phyloP scores from a whole-genome alignment of 2,113 vertebrate species.

The Ochotona princeps region DNA sequence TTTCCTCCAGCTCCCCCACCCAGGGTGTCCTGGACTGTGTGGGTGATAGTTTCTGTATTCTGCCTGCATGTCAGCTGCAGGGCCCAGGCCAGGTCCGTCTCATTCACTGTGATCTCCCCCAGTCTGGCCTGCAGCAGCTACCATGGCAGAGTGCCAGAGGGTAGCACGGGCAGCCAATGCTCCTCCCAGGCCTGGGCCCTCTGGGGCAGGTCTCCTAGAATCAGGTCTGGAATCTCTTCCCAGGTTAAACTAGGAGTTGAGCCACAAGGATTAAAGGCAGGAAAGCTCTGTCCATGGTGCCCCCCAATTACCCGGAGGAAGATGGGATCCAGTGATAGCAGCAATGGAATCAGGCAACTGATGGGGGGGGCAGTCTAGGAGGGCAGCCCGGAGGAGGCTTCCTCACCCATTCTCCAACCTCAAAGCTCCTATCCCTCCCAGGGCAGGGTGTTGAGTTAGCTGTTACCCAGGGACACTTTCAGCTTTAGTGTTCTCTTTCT shows the following conservation, averaged over 20 bases:
- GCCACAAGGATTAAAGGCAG: background rate
- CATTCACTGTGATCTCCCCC: accelerated
- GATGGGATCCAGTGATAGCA: background rate
- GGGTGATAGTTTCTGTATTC: background rate
- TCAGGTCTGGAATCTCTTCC: too few relatives aligned
- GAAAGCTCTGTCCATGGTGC: background rate
- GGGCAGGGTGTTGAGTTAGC: background rate
- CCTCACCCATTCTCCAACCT: background rate
- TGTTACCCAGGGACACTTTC: background rate
- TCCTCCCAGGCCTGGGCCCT: background rate
- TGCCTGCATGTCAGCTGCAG: too few relatives aligned
- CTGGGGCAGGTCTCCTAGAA: background rate
- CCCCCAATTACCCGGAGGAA: background rate
- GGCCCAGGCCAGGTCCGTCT: background rate
- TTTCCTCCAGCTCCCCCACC: background rate
- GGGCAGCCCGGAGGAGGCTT: background rate
- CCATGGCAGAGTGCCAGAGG: background rate
- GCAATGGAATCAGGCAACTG: accelerated
- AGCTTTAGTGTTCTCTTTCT: too few relatives aligned
- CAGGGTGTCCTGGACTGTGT: too few relatives aligned
- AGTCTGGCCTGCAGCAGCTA: background rate
- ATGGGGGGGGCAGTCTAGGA: background rate
- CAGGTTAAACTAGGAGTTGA: background rate
- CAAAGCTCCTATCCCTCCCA: background rate
- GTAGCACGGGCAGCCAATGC: accelerated